These are phyloP conservation scores for Hedya salicella DNA, from an alignment of 2,888 invertebrate species.

Conservation along the genomic window DNA sequence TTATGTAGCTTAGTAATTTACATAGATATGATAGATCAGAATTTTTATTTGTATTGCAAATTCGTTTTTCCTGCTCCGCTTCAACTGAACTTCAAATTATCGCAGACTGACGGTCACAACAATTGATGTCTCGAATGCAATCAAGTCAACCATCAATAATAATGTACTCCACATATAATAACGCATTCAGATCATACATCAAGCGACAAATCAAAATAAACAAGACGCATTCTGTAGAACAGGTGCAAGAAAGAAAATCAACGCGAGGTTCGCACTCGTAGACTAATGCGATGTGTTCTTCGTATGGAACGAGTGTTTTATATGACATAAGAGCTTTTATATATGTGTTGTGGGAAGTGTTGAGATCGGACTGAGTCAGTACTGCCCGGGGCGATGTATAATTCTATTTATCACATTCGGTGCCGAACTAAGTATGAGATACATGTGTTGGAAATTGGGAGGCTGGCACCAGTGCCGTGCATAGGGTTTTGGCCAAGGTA, in stretches of 20 bases:
- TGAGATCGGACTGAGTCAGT: not conserved
- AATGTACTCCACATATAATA: constrained; percentile 70
- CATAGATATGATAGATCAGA: no score
- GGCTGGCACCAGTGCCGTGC: no score
- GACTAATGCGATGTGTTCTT: constrained; percentile 75
- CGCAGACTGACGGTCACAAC: constrained; percentile 8
- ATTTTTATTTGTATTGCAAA: no score
- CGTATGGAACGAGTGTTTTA: constrained; percentile 18
- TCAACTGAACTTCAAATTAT: no score
- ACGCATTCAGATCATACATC: constrained; percentile 72
- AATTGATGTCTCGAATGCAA: constrained; percentile 51
- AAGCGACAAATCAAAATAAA: constrained; percentile 82
- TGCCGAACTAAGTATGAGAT: no score
- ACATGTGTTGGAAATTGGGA: no score
- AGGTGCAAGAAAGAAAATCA: constrained; percentile 68
- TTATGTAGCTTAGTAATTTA: no score
- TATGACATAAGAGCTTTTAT: constrained; percentile 17
- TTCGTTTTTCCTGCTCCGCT: not conserved
- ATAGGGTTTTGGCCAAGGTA: no score
- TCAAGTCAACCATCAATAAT: constrained; percentile 67
- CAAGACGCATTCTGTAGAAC: constrained; percentile 71
- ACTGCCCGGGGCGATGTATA: not conserved
- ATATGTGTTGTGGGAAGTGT: constrained; percentile 6
- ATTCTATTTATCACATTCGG: not conserved
- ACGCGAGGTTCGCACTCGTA: constrained; percentile 68